phyloP scores from a whole-genome alignment of 2,888 invertebrate species.

The Oscheius myriophilus region DNA sequence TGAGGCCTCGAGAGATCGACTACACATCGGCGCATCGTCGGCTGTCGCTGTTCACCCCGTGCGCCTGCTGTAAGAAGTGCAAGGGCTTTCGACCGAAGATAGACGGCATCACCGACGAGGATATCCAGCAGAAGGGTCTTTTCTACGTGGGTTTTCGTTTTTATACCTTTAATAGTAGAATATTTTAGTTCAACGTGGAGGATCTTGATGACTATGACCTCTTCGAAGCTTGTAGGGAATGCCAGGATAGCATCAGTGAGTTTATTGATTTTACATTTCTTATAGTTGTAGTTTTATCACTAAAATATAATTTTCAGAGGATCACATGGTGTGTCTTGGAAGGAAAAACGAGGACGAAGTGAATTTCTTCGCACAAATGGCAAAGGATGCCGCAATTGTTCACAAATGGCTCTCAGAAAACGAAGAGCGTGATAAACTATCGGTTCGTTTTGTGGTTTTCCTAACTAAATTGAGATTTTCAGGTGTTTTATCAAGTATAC shows the following conservation, averaged over 20 bases:
- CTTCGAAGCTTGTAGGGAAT: slow-evolving; percentile 4
- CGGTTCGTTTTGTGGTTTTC: not conserved
- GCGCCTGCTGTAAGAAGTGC: slow-evolving; percentile 8
- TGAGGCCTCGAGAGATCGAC: slow-evolving; percentile 1
- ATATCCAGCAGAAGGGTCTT: slow-evolving; percentile 8
- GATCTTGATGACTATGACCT: slow-evolving; percentile 1
- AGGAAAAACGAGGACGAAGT: not conserved
- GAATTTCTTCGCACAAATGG: slow-evolving; percentile 4
- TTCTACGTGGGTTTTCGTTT: slow-evolving; percentile 17
- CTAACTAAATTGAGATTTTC: not conserved
- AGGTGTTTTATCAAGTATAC: not conserved
- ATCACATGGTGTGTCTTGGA: not conserved
- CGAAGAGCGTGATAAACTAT: too few species aligned
- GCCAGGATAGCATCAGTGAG: slow-evolving; percentile 10
- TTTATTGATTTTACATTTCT: not conserved
- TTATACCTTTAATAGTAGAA: not conserved
- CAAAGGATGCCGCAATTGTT: slow-evolving; percentile 6
- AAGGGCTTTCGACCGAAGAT: slow-evolving; percentile 24
- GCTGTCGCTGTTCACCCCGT: slow-evolving; percentile 13
- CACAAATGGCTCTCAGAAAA: too few species aligned
- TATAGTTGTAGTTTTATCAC: not conserved
- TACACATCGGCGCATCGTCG: slow-evolving; percentile 5
- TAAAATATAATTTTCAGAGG: slow-evolving; percentile 9
- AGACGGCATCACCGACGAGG: slow-evolving; percentile 8
- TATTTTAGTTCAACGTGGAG: slow-evolving; percentile 9